phyloP scores from a whole-genome alignment of 2,113 vertebrate species.

The Falco punctatus region DNA sequence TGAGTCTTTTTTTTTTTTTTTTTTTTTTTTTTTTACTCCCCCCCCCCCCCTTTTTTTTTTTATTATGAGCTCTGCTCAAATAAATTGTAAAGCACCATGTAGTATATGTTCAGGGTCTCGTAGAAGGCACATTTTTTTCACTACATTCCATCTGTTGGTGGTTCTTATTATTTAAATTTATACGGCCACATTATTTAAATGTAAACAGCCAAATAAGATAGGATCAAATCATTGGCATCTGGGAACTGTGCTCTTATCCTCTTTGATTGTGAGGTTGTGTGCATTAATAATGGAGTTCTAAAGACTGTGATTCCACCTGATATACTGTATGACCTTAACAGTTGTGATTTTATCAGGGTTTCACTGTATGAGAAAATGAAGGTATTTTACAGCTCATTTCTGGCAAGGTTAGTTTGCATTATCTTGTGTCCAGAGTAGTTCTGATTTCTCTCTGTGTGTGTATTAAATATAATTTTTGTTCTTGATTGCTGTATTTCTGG shows the following conservation, averaged over 20 bases:
- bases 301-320: conserved; percentile 82
- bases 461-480: conserved; percentile 10
- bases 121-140: conserved; percentile 68
- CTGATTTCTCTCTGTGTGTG: background rate
- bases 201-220: conserved; percentile 83
- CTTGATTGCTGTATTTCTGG: background rate
- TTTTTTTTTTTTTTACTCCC: background rate
- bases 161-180: conserved; percentile 81
- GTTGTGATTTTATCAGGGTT: conserved; percentile 81
- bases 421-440: conserved; percentile 57
- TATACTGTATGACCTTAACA: conserved; percentile 82
- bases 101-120: conserved; percentile 72
- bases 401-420: conserved; percentile 76
- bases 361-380: conserved; percentile 80
- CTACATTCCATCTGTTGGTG: conserved; percentile 78
- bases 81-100: conserved; percentile 76
- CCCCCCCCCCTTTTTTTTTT: conserved; percentile 57
- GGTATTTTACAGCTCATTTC: conserved; percentile 79
- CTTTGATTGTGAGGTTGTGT: conserved; percentile 83
- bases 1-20: conserved; percentile 69
- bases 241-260: conserved; percentile 81
- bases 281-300: conserved; percentile 83
- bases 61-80: conserved; percentile 72
- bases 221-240: conserved; percentile 83
- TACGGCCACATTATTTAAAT: conserved; percentile 82